These are phyloP conservation scores for Chelmon rostratus DNA, from an alignment of 2,797 vertebrate genomes.

Conservation along the genomic window DNA sequence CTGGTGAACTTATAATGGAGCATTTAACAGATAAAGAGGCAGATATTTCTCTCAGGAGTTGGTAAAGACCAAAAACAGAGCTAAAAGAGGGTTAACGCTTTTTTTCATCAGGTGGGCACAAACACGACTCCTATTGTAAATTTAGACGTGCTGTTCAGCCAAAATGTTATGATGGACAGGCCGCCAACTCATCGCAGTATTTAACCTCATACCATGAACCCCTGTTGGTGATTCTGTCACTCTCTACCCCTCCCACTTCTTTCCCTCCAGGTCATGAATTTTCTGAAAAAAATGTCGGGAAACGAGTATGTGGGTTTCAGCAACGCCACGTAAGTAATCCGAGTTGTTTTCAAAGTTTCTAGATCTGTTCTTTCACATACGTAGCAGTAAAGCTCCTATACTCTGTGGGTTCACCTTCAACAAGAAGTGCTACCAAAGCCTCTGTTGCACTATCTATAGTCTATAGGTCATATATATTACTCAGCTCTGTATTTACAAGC, in stretches of 20 bases:
- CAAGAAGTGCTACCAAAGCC: neutral
- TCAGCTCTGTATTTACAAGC: neutral
- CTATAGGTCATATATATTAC: neutral
- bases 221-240: neutral
- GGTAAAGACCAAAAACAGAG: too few species aligned
- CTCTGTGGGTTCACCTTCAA: neutral
- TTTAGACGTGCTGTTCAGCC: neutral
- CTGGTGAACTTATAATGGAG: too few species aligned
- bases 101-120: too few species aligned
- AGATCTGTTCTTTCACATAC: neutral
- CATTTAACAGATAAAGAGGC: too few species aligned
- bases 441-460: neutral
- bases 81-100: too few species aligned
- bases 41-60: too few species aligned
- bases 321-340: constrained; percentile 94
- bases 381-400: neutral
- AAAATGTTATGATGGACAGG: neutral
- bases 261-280: constrained; percentile 93
- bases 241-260: neutral
- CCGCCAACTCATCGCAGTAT: neutral
- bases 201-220: neutral
- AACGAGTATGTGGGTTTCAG: constrained; percentile 98
- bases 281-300: constrained; percentile 96
- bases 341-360: neutral
- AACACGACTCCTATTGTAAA: too few species aligned